Percentiles rank a stretch among this genome's conserved stretches.
These are phyloP conservation scores for Cynopterus brachyotis DNA, from an alignment of 2,113 vertebrate genomes.

Conservation along the genomic window DNA sequence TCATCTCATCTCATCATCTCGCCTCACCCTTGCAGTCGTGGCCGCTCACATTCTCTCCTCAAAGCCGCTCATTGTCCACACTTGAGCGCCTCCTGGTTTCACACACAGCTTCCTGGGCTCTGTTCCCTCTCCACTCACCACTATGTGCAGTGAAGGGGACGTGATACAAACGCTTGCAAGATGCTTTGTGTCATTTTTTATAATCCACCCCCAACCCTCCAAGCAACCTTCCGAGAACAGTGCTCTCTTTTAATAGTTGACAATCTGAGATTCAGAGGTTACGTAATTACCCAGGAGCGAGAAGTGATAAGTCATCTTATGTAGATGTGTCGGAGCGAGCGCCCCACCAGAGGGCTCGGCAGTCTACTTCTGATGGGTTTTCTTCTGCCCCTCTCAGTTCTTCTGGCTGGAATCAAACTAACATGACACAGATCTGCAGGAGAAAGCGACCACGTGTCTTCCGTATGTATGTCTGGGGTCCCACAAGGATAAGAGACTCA, in stretches of 20 bases:
- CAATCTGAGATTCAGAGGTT: not conserved
- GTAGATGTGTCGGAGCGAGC: not conserved
- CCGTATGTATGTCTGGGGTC: too few relatives aligned
- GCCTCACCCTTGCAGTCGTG: too few relatives aligned
- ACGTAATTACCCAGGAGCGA: not conserved
- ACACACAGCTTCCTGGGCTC: not conserved
- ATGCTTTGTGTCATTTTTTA: not conserved
- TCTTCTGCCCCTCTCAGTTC: too few relatives aligned
- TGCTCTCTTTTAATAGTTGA: not conserved
- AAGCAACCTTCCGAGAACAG: not conserved
- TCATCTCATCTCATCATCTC: not conserved
- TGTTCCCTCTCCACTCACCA: not conserved
- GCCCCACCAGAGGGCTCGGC: not conserved
- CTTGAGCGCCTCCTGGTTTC: not conserved
- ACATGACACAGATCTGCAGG: too few relatives aligned
- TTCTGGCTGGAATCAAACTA: too few relatives aligned
- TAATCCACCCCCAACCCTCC: not conserved
- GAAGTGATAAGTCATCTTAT: not conserved
- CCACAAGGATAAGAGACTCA: too few relatives aligned
- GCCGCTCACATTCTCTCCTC: not conserved
- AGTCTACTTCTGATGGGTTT: not conserved
- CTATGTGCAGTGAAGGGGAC: not conserved
- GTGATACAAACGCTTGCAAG: not conserved
- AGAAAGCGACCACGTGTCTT: too few relatives aligned
- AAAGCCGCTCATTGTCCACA: too few relatives aligned